Evolutionary conservation across 2,113 vertebrate species (phyloP).

Genomic region (Fulmarus glacialis): DNA sequence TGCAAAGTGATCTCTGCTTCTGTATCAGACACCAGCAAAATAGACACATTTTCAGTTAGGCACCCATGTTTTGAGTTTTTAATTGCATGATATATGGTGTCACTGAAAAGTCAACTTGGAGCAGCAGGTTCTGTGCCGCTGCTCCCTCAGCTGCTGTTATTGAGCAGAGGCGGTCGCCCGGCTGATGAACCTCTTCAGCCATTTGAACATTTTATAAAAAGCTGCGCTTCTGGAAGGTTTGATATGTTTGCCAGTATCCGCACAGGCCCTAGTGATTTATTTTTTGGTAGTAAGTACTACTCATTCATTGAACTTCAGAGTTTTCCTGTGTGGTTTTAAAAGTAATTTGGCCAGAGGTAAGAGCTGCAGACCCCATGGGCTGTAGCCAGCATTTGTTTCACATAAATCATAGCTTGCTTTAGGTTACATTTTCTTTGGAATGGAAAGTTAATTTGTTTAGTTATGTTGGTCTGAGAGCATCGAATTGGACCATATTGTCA

Average conservation of each 20-base stretch:
- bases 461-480: conserved; percentile 36
- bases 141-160: neutral
- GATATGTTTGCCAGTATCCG: neutral
- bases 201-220: neutral
- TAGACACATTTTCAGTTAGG: neutral
- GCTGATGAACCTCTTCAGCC: neutral
- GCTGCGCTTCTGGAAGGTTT: neutral
- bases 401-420: conserved; percentile 64
- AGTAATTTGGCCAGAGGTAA: conserved; percentile 38
- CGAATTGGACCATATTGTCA: conserved; percentile 50
- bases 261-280: neutral
- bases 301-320: conserved; percentile 13
- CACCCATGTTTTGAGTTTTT: neutral
- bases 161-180: neutral
- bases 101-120: neutral
- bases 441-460: conserved; percentile 57
- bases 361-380: conserved; percentile 8
- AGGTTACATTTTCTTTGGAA: conserved; percentile 40
- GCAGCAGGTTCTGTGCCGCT: neutral
- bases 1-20: neutral
- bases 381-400: conserved; percentile 54
- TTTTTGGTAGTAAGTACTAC: conserved; percentile 5
- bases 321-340: conserved; percentile 48
- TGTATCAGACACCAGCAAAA: neutral
- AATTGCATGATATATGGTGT: neutral